Evolutionary conservation across 2,113 vertebrate species (phyloP), one percentile per base, ranked within the genome.

Genomic region (Zapus hudsonius): DNA sequence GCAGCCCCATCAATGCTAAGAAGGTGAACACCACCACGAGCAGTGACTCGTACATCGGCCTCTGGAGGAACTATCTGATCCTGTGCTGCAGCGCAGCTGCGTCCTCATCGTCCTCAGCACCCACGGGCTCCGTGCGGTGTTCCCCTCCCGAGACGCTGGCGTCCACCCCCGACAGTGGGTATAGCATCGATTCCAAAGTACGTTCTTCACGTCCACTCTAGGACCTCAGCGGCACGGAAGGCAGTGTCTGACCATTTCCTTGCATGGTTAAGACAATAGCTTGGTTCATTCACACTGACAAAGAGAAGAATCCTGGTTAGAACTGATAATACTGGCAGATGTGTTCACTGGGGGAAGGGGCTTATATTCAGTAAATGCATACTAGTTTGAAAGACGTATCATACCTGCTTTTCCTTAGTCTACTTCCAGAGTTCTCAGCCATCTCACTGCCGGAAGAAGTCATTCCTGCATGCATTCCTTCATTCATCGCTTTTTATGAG

Each of bases 31-130:
- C 98, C 47, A 98, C 99, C 97, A 98, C 98, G 87, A 99, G 98
- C 98, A 99, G 98, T 64, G 99, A 99, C 98, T 99, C 99, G 0
- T 99, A 99, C 91, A 93, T 99, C 9, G 99, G 99, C 12, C 99
- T 99, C 79, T 99, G 99, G 99, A 99, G 99, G 96, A 99, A 99
- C 98, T 99, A 99, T 95, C 98, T 99, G 97, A 99, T 99, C 78
- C 99, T 99, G 64, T 99, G 99, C 98, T 99, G 99, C 98, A 99
- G 99, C 93, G 99, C 99, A 17, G 99, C 99, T 11, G 98, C 98
- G 16, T 98, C 98, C 63, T 66, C 98, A 0, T 94, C 97, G 0
- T 97, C 97, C 27, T 98, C 98, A 44, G 52, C 98, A 42, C 98
- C 98, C 22, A 92, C 99, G 20, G 99, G 99, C 93, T 99, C 99